These are phyloP conservation scores for Collichthys lucidus DNA, from an alignment of 2,113 vertebrate genomes.

Conservation along the genomic window DNA sequence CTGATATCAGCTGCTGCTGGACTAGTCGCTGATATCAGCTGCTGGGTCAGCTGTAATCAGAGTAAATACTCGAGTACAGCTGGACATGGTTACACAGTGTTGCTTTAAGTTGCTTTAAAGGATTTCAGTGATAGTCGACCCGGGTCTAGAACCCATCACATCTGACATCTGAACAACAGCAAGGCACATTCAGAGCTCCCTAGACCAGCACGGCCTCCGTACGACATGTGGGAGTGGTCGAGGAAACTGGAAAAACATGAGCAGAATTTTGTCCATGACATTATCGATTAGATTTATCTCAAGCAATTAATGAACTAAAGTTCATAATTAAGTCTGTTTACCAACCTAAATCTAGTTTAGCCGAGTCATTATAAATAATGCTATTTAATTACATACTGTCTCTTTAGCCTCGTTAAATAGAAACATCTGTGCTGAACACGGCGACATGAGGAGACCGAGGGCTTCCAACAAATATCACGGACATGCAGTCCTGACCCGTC, in stretches of 20 bases:
- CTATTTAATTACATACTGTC: background rate
- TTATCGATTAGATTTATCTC: background rate
- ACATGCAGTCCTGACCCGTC: background rate
- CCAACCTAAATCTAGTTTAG: background rate
- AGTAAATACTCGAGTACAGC: too few relatives aligned
- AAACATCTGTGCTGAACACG: background rate
- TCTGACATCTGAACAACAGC: constrained; percentile 23
- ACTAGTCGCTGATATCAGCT: too few relatives aligned
- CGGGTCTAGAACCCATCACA: constrained; percentile 32
- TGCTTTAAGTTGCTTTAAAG: background rate
- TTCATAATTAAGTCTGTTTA: background rate
- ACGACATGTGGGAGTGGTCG: background rate
- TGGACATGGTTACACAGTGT: too few relatives aligned
- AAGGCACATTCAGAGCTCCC: constrained; percentile 6
- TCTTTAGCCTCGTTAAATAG: background rate
- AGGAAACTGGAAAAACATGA: background rate
- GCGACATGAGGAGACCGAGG: constrained; percentile 14
- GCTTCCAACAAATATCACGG: constrained; percentile 40
- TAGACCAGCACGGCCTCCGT: constrained; percentile 18
- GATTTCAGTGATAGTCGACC: constrained; percentile 46
- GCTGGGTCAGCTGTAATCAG: too few relatives aligned
- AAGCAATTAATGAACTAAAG: background rate
- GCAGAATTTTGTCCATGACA: background rate
- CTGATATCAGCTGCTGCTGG: too few relatives aligned
- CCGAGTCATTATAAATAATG: background rate